These are phyloP conservation scores for Uromys caudimaculatus DNA, from an alignment of 2,797 vertebrate species.

Conservation along the genomic window DNA sequence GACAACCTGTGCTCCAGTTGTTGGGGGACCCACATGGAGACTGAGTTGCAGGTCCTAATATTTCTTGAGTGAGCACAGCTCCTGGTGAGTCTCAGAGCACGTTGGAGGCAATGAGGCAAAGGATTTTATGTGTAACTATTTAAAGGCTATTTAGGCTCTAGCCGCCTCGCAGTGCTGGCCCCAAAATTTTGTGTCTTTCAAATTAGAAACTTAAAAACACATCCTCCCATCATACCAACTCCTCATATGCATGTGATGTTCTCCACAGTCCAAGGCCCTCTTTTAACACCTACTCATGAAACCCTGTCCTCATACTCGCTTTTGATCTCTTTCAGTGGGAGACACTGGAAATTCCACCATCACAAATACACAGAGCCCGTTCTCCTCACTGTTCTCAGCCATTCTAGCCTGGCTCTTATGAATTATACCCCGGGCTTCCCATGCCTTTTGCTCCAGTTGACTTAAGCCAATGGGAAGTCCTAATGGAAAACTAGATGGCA, in stretches of 20 bases:
- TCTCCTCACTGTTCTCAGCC: background rate
- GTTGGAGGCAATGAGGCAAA: background rate
- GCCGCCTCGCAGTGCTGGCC: conserved; percentile 4
- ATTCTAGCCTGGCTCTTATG: background rate
- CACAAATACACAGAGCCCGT: background rate
- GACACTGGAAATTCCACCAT: background rate
- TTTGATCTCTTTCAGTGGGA: background rate
- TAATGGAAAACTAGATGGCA: background rate
- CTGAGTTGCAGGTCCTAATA: background rate
- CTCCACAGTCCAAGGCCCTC: background rate
- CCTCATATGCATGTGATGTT: background rate
- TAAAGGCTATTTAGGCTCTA: background rate
- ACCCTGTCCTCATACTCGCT: background rate
- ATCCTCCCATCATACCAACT: background rate
- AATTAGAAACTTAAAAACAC: conserved; percentile 46
- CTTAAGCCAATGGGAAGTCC: background rate
- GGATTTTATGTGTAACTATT: background rate
- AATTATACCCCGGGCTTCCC: background rate
- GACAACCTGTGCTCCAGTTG: background rate
- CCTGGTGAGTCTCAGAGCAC: background rate
- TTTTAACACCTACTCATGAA: background rate
- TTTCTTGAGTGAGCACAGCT: background rate
- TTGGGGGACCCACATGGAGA: background rate
- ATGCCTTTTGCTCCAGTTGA: background rate
- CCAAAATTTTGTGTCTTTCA: conserved; percentile 19